Conservation (phyloP, 2,888 invertebrate species). For the Candidula unifasciata region DNA sequence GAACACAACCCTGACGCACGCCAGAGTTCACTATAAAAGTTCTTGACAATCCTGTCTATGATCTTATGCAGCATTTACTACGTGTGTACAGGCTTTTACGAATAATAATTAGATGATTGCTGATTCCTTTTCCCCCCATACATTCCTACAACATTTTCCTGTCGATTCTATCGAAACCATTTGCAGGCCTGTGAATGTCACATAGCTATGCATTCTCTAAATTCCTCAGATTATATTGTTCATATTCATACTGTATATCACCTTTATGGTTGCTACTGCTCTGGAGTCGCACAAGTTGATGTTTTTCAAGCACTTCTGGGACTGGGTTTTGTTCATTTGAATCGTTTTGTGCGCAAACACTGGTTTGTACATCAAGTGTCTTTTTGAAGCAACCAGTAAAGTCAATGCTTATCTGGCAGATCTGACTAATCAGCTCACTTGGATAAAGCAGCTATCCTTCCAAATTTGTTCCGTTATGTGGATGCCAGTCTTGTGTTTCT, state of each 20-base stretch:
- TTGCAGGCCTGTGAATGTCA: too few relatives aligned
- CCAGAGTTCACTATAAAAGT: too few relatives aligned
- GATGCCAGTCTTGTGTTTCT: conserved; percentile 79
- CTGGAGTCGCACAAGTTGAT: conserved; percentile 58
- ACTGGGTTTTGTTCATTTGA: conserved; percentile 71
- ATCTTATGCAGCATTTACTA: too few relatives aligned
- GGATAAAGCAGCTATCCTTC: conserved; percentile 70
- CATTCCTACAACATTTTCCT: too few relatives aligned
- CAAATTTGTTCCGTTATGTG: conserved; percentile 76
- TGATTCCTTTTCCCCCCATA: too few relatives aligned
- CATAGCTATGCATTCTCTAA: background rate
- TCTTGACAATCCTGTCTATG: too few relatives aligned
- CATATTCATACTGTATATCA: conserved; percentile 58
- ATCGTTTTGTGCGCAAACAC: conserved; percentile 68
- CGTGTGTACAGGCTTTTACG: too few relatives aligned
- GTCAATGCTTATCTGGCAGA: conserved; percentile 73
- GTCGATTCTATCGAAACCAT: too few relatives aligned
- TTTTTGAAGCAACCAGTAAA: conserved; percentile 72
- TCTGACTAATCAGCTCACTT: conserved; percentile 65
- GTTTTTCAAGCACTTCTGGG: conserved; percentile 76
- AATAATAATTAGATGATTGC: too few relatives aligned
- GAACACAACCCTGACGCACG: too few relatives aligned
- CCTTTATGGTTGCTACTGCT: background rate
- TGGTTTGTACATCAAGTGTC: conserved; percentile 74
- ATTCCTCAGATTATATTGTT: conserved; percentile 52